A percentile compares a stretch with the other conserved stretches of the same genome.
phyloP scores from a whole-genome alignment of 2,888 invertebrate genomes.

The Prosapia bicincta region DNA sequence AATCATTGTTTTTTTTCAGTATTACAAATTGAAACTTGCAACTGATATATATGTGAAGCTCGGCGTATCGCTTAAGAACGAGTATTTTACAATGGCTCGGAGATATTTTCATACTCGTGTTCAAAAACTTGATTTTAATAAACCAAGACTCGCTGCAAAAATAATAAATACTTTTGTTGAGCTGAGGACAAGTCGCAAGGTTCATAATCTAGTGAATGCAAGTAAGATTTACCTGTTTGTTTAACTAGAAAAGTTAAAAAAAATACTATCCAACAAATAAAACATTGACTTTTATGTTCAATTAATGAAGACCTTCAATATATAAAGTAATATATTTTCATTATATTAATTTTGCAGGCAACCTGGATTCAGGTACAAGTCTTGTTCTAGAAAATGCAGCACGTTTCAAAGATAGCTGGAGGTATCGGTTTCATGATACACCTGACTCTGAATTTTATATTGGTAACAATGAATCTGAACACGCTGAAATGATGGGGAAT shows the following conservation, averaged over 20 bases:
- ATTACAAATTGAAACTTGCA: slow-evolving; percentile 14
- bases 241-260: too few relatives aligned
- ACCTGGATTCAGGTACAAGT: background rate
- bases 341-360: background rate
- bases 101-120: slow-evolving; percentile 62
- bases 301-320: too few relatives aligned
- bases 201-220: slow-evolving; percentile 68
- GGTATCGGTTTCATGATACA: background rate
- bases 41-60: background rate
- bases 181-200: slow-evolving; percentile 74
- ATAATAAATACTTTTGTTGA: slow-evolving; percentile 79
- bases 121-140: slow-evolving; percentile 59
- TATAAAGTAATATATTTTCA: too few relatives aligned
- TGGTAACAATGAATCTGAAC: background rate
- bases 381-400: background rate
- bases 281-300: too few relatives aligned
- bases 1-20: background rate
- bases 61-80: slow-evolving; percentile 49
- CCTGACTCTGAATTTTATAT: background rate
- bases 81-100: slow-evolving; percentile 55
- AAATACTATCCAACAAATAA: too few relatives aligned
- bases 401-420: background rate
- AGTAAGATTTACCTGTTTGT: slow-evolving; percentile 43
- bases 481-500: background rate
- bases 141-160: slow-evolving; percentile 48